These are phyloP conservation scores for Nicator chloris DNA, from an alignment of 2,113 vertebrate genomes.

Conservation along the genomic window DNA sequence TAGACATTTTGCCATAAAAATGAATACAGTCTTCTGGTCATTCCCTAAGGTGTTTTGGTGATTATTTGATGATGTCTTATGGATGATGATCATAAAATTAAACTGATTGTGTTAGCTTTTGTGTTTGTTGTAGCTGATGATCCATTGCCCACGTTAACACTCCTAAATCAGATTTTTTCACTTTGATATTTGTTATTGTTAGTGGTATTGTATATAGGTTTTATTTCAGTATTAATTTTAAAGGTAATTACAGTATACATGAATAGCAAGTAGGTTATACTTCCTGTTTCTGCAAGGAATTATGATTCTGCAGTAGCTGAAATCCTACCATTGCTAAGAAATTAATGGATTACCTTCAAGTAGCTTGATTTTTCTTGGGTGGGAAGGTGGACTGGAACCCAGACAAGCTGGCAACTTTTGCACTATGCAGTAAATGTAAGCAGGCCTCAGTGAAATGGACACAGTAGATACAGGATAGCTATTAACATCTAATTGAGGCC, in stretches of 20 bases:
- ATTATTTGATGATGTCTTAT: not conserved
- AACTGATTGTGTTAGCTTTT: not conserved
- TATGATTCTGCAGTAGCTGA: not conserved
- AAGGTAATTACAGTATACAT: not conserved
- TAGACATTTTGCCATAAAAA: not conserved
- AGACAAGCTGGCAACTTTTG: accelerated
- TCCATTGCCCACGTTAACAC: not conserved
- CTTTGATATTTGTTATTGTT: not conserved
- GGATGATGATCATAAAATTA: not conserved
- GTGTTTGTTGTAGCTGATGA: not conserved
- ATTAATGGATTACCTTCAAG: not conserved
- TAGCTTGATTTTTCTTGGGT: not conserved
- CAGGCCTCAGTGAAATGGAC: not conserved
- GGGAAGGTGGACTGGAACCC: accelerated
- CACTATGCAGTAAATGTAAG: not conserved
- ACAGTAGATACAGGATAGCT: not conserved
- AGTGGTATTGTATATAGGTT: not conserved
- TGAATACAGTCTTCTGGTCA: not conserved
- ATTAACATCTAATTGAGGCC: accelerated
- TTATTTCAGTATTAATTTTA: not conserved
- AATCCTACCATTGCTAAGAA: not conserved
- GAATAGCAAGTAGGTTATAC: not conserved
- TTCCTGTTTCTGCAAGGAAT: not conserved
- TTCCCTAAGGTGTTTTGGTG: not conserved
- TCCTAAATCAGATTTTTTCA: not conserved